Percentiles rank a stretch among this genome's conserved stretches.
Evolutionary conservation across 2,888 invertebrate species (phyloP).

Genomic region (Microctonus brassicae): DNA sequence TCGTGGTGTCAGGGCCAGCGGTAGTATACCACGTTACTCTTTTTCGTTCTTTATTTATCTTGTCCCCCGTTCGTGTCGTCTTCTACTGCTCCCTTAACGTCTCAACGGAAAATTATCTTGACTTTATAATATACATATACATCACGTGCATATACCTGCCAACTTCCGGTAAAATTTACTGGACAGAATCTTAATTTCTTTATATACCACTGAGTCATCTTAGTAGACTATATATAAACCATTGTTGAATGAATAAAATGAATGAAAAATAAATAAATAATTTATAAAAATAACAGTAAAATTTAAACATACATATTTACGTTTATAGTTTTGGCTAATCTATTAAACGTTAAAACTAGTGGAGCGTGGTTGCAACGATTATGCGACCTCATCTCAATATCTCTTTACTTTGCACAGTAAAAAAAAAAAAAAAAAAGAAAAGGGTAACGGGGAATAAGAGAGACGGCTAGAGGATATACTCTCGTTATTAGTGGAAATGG

Average conservation of each 20-base stretch:
- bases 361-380: conserved; percentile 4
- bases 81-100: conserved; percentile 51
- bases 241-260: not conserved
- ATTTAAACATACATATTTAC: not conserved
- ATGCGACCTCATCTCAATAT: conserved; percentile 2
- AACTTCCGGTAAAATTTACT: not conserved
- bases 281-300: not conserved
- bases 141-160: not conserved
- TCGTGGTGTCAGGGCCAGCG: conserved; percentile 61
- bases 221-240: not conserved
- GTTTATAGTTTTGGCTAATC: not conserved
- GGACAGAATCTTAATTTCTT: conserved; percentile 3
- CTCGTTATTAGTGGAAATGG: conserved; percentile 58
- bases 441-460: not conserved
- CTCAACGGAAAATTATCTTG: conserved; percentile 61
- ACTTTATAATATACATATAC: conserved; percentile 12
- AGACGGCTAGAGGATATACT: conserved; percentile 14
- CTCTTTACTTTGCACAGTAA: not conserved
- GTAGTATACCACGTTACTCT: conserved; percentile 57
- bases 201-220: not conserved
- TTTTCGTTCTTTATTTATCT: conserved; percentile 37
- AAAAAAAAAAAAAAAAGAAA: not conserved
- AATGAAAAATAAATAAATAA: too few relatives aligned
- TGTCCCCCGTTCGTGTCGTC: conserved; percentile 31
- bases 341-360: conserved; percentile 5